These are phyloP conservation scores for Mimachlamys varia DNA, from an alignment of 2,888 invertebrate species.

Conservation along the genomic window DNA sequence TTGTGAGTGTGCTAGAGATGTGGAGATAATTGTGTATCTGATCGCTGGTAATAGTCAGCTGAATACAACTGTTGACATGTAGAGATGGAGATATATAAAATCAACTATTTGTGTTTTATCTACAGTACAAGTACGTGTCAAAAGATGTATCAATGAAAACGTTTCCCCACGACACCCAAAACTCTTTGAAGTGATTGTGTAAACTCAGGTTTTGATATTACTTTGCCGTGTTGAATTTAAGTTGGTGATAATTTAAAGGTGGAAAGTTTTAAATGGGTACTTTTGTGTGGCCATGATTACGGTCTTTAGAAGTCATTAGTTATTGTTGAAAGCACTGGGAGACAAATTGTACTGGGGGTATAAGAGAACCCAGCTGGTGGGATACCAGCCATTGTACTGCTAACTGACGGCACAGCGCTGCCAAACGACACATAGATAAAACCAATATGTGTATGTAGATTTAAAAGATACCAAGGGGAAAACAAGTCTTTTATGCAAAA, in stretches of 20 bases:
- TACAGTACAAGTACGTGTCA: conserved; percentile 15
- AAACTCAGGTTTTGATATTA: conserved; percentile 34
- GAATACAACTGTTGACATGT: conserved; percentile 5
- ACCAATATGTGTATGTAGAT: background rate
- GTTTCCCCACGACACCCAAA: background rate
- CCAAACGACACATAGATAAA: background rate
- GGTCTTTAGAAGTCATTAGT: conserved; percentile 30
- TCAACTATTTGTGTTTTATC: background rate
- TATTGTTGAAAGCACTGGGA: conserved; percentile 34
- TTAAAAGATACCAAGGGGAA: background rate
- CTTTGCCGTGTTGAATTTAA: background rate
- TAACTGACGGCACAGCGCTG: background rate
- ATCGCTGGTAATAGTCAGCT: background rate
- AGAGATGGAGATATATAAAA: conserved; percentile 5
- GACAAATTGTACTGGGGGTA: conserved; percentile 32
- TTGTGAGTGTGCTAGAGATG: background rate
- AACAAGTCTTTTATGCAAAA: background rate
- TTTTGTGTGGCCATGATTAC: conserved; percentile 31
- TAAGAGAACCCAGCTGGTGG: conserved; percentile 21
- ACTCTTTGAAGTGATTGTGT: conserved; percentile 25
- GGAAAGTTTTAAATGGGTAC: conserved; percentile 29
- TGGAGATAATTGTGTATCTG: background rate
- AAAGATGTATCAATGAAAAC: conserved; percentile 20
- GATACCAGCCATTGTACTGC: background rate
- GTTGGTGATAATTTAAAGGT: conserved; percentile 33